A percentile compares a stretch with the other conserved stretches of the same genome.
phyloP scores from a whole-genome alignment of 1,140 invertebrate genomes.

The Leptonema lineaticorne region DNA sequence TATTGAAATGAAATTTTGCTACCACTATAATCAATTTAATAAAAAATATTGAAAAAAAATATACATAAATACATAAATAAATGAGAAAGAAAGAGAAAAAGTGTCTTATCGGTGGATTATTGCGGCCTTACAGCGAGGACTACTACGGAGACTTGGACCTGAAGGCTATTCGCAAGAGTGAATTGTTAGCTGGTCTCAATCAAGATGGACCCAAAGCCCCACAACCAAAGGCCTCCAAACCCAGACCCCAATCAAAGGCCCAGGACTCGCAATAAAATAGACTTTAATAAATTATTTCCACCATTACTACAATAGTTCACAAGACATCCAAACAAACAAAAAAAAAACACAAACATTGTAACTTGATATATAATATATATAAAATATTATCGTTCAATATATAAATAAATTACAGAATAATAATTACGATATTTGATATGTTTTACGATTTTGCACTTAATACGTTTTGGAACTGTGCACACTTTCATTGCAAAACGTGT shows the following conservation, averaged over 20 bases:
- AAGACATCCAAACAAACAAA: background rate
- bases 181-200: conserved; percentile 77
- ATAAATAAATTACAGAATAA: background rate
- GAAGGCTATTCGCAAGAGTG: conserved; percentile 90
- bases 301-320: background rate
- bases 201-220: conserved; percentile 59
- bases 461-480: background rate
- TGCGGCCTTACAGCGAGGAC: conserved; percentile 76
- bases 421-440: background rate
- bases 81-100: conserved; percentile 29
- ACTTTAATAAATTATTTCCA: background rate
- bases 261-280: conserved; percentile 21
- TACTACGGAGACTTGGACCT: conserved; percentile 93
- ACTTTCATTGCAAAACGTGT: background rate
- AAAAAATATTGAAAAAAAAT: too few species aligned
- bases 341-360: background rate
- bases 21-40: too few species aligned
- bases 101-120: conserved; percentile 35
- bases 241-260: conserved; percentile 54
- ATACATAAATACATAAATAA: conserved; percentile 19
- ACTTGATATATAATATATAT: background rate
- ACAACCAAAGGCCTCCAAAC: conserved; percentile 58
- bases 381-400: background rate
- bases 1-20: background rate
- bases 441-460: too few species aligned